Base-by-base conservation (phyloP, 2,888 invertebrate species). In the Reticulitermes lucifugus region DNA sequence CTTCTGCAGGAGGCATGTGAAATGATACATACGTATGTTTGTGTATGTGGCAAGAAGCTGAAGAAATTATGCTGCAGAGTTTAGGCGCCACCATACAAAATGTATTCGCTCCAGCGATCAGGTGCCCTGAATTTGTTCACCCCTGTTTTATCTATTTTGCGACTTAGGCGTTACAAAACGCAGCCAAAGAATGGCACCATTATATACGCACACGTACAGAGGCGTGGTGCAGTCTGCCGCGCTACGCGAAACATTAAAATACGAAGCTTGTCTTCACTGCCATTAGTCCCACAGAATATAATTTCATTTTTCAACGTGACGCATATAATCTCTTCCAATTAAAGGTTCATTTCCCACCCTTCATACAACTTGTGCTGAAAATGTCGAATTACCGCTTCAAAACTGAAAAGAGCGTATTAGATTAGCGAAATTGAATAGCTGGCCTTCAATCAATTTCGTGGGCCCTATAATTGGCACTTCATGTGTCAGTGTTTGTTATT, bases 271-370 rank as follows among this genome's bases (percentile, higher is more conserved):
- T 60, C 60, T 60, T 60, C 60, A 60, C 60, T 60, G 0, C 60
- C 60, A 60, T 60, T 60, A 60, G 21, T 12, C 14, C 22, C n/a
- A n/a, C 60, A 21, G 60, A 60, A 60, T 21, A 9, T 71, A 71
- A 71, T 71, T 71, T 18, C 71, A 71, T 71, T 71, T 71, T 71
- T 71, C 71, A 71, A 35, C 35, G 25, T 71, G 71, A 71, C 29
- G 35, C 6, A 3, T 71, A 71, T 71, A 71, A 71, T 71, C 71
- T 35, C 12, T n/a, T 29, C 29, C 71, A 71, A 71, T 71, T 71
- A 71, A 29, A 71, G 71, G 25, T 71, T 71, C 29, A 21, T 21
- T 35, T 35, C 35, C 35, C 35, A 35, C 35, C 35, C 35, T 35
- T 35, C 35, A 4, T 35, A 35, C 35, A 60, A 18, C 60, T 60